phyloP scores from a whole-genome alignment of 2,888 invertebrate species.

The Liopterus haemorrhoidalis region DNA sequence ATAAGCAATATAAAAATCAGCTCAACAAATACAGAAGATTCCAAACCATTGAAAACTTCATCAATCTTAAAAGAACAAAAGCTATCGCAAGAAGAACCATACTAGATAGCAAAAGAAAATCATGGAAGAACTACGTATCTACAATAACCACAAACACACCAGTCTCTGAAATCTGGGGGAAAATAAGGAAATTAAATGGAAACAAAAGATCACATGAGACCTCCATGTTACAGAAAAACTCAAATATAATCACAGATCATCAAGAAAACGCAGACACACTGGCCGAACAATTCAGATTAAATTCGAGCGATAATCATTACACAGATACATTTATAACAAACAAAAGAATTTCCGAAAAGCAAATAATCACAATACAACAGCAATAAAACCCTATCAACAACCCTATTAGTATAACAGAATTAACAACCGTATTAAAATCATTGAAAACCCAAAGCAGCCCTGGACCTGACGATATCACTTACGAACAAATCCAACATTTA shows the following conservation, averaged over 20 bases:
- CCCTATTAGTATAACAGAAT: slow-evolving; percentile 1
- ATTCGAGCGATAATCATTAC: no score
- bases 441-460: slow-evolving; percentile 3
- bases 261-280: no score
- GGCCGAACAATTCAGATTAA: no score
- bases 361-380: no score
- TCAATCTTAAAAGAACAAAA: slow-evolving; percentile 22
- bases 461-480: slow-evolving; percentile 9
- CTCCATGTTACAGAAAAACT: not conserved
- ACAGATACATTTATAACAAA: no score
- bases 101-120: slow-evolving; percentile 19
- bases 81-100: slow-evolving; percentile 17
- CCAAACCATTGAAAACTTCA: slow-evolving; percentile 17
- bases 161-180: slow-evolving; percentile 24
- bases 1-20: slow-evolving; percentile 19
- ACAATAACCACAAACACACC: slow-evolving; percentile 12
- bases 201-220: not conserved
- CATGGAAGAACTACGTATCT: slow-evolving; percentile 20
- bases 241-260: no score
- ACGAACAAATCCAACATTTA: slow-evolving; percentile 5
- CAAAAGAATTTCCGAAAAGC: not conserved
- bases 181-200: slow-evolving; percentile 13
- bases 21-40: slow-evolving; percentile 21
- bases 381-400: slow-evolving; percentile 3
- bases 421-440: not conserved